Conservation (phyloP, 1,140 invertebrate genomes). For the Eueides isabella region DNA sequence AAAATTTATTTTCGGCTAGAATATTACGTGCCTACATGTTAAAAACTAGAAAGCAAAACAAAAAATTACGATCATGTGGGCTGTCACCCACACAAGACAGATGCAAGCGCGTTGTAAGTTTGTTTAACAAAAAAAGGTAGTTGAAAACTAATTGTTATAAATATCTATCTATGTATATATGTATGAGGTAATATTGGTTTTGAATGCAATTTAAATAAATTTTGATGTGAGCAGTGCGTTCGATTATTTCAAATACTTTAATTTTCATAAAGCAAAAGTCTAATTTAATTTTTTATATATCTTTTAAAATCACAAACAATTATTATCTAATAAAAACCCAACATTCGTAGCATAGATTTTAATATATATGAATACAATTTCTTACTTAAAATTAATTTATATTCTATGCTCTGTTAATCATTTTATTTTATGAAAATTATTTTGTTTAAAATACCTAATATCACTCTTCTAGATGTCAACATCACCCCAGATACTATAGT, state of each 20-base stretch:
- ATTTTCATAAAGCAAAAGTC: no score
- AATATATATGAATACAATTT: no score
- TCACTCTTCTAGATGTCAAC: background rate
- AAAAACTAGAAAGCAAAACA: constrained; percentile 41
- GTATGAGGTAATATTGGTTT: background rate
- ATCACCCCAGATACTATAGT: background rate
- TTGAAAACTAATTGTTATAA: constrained; percentile 24
- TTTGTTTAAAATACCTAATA: background rate
- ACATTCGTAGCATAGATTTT: no score
- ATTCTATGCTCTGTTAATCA: no score
- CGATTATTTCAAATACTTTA: background rate
- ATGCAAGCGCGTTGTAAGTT: constrained; percentile 34
- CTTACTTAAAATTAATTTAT: no score
- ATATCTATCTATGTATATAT: background rate
- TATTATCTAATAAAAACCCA: no score
- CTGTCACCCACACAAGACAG: constrained; percentile 32
- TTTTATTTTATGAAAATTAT: no score
- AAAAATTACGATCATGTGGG: constrained; percentile 42
- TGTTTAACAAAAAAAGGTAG: constrained; percentile 38
- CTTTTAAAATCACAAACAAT: no score
- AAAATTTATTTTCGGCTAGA: background rate
- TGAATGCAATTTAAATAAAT: background rate
- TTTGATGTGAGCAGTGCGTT: background rate
- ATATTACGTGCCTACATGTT: background rate
- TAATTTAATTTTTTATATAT: no score